A percentile compares a stretch with the other conserved stretches of the same genome.
Conservation (phyloP, 2,888 invertebrate genomes). For the Acleris cristana region DNA sequence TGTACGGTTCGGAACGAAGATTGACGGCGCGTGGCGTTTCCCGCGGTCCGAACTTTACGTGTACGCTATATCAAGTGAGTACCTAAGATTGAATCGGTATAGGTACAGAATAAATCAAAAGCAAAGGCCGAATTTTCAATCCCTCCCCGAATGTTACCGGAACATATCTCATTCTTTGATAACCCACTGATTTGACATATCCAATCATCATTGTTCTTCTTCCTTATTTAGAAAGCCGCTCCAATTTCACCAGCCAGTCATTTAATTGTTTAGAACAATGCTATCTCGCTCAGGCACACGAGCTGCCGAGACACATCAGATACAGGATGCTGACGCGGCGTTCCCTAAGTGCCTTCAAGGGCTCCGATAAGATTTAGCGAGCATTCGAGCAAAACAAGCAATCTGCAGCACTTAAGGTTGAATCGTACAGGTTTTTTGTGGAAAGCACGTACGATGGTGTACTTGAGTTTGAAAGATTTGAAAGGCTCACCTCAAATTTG, state of each 20-base stretch:
- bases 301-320: slow-evolving; percentile 33
- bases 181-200: slow-evolving; percentile 1
- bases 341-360: slow-evolving; percentile 34
- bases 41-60: too few relatives aligned
- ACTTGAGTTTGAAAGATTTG: not conserved
- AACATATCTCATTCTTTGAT: too few relatives aligned
- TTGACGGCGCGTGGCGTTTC: too few relatives aligned
- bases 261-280: slow-evolving; percentile 30
- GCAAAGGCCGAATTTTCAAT: too few relatives aligned
- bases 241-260: slow-evolving; percentile 8
- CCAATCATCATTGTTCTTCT: not conserved
- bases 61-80: too few relatives aligned
- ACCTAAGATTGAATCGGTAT: too few relatives aligned
- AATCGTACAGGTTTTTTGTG: slow-evolving; percentile 2
- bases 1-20: too few relatives aligned
- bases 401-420: slow-evolving; percentile 1
- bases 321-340: slow-evolving; percentile 29
- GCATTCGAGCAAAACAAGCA: slow-evolving; percentile 1
- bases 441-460: not conserved
- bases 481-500: not conserved
- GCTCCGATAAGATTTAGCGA: slow-evolving; percentile 13
- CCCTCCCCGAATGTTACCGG: too few relatives aligned
- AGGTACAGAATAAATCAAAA: too few relatives aligned
- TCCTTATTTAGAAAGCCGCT: slow-evolving; percentile 13
- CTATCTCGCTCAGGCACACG: slow-evolving; percentile 32